Conservation (phyloP, 2,888 invertebrate genomes). For the Thera obeliscata region DNA sequence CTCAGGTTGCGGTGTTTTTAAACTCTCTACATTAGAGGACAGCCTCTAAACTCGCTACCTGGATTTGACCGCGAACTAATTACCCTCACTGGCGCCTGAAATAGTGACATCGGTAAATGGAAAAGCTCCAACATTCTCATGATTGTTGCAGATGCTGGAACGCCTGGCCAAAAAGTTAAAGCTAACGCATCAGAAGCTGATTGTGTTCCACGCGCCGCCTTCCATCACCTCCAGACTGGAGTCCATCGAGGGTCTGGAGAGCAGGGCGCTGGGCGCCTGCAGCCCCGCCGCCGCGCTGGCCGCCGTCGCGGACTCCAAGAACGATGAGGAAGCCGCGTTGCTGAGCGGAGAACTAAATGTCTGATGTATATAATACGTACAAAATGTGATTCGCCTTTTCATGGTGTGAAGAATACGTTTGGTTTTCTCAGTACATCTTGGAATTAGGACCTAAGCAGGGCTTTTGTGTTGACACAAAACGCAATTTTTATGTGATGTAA, state of each 20-base stretch:
- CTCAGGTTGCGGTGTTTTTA: too few relatives aligned
- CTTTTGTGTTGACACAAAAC: too few relatives aligned
- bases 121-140: background rate
- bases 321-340: conserved; percentile 17
- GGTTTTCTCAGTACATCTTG: too few relatives aligned
- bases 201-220: conserved; percentile 71
- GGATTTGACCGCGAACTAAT: too few relatives aligned
- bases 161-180: conserved; percentile 83
- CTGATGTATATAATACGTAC: background rate
- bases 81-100: too few relatives aligned
- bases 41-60: too few relatives aligned
- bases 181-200: conserved; percentile 74
- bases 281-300: conserved; percentile 40
- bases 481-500: too few relatives aligned
- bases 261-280: conserved; percentile 47
- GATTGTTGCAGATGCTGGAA: conserved; percentile 81
- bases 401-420: background rate
- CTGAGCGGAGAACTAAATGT: conserved; percentile 15
- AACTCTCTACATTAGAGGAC: too few relatives aligned
- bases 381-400: background rate
- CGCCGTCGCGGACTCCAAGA: conserved; percentile 2
- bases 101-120: background rate
- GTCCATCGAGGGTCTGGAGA: conserved; percentile 48
- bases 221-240: conserved; percentile 51
- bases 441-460: too few relatives aligned